phyloP scores from a whole-genome alignment of 2,113 vertebrate genomes.

The Noturus placidus region DNA sequence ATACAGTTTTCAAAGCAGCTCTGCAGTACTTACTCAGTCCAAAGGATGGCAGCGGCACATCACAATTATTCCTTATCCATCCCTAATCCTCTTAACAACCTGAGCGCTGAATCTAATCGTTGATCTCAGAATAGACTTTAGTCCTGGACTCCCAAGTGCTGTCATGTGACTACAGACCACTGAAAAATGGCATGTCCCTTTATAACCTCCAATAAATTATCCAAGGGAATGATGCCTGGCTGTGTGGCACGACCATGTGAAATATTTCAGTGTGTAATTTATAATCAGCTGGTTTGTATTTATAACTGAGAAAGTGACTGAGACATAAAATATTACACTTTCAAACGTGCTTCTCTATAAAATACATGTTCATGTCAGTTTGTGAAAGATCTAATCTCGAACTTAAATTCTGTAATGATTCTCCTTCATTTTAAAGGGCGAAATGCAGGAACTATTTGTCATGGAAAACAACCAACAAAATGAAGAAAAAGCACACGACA shows the following conservation, averaged over 20 bases:
- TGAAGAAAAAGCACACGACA: neutral
- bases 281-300: neutral
- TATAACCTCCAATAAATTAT: slow-evolving; percentile 30
- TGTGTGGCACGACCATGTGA: slow-evolving; percentile 3
- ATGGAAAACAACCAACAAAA: neutral
- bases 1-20: neutral
- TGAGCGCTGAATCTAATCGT: slow-evolving; percentile 1
- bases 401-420: neutral
- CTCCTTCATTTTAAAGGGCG: neutral
- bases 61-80: slow-evolving; percentile 7
- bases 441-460: neutral
- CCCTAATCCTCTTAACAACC: neutral
- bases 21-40: slow-evolving; percentile 45
- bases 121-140: slow-evolving; percentile 7
- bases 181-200: slow-evolving; percentile 9
- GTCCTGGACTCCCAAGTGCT: neutral
- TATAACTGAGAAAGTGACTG: neutral
- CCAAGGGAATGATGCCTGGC: slow-evolving; percentile 6
- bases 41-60: slow-evolving; percentile 66
- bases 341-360: neutral
- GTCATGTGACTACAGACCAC: slow-evolving; percentile 9
- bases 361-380: neutral
- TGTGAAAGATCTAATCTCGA: neutral
- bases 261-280: neutral
- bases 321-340: neutral